These are phyloP conservation scores for Elymnias hypermnestra DNA, from an alignment of 1,140 invertebrate genomes.

Conservation along the genomic window DNA sequence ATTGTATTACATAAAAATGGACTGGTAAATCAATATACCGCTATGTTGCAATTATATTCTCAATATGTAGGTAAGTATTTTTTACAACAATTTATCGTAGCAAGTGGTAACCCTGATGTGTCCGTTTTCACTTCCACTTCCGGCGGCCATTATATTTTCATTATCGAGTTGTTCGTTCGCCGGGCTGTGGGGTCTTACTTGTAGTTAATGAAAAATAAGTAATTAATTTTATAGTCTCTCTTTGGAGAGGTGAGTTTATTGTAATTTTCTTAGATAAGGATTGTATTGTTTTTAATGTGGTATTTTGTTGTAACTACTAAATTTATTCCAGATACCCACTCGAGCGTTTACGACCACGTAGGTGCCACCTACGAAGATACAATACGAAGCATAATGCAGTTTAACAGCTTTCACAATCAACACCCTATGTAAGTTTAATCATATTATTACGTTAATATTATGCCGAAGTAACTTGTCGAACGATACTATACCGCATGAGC, in stretches of 20 bases:
- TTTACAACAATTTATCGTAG: too few species aligned
- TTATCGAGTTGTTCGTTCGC: slow-evolving; percentile 79
- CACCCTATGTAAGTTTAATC: slow-evolving; percentile 65
- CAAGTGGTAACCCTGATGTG: too few species aligned
- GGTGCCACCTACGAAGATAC: slow-evolving; percentile 30
- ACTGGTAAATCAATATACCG: too few species aligned
- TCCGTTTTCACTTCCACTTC: slow-evolving; percentile 31
- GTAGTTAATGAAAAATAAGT: slow-evolving; percentile 60
- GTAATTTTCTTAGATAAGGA: too few species aligned
- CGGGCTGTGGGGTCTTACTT: slow-evolving; percentile 64
- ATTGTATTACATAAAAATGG: too few species aligned
- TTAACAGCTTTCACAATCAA: slow-evolving; percentile 73
- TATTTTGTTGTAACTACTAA: too few species aligned
- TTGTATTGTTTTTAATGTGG: too few species aligned
- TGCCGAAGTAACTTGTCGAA: not conserved
- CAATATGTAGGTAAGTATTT: too few species aligned
- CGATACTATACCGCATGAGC: slow-evolving; percentile 8
- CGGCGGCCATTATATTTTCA: slow-evolving; percentile 50
- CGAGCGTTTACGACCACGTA: slow-evolving; percentile 63
- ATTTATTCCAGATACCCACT: slow-evolving; percentile 56
- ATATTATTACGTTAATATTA: not conserved
- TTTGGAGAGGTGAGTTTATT: slow-evolving; percentile 63
- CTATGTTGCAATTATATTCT: too few species aligned
- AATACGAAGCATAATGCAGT: slow-evolving; percentile 66
- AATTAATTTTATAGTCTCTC: slow-evolving; percentile 61